Percentiles rank a stretch among this genome's conserved stretches.
These are phyloP conservation scores for Megastigmus dorsalis DNA, from an alignment of 2,888 invertebrate genomes.

Conservation along the genomic window DNA sequence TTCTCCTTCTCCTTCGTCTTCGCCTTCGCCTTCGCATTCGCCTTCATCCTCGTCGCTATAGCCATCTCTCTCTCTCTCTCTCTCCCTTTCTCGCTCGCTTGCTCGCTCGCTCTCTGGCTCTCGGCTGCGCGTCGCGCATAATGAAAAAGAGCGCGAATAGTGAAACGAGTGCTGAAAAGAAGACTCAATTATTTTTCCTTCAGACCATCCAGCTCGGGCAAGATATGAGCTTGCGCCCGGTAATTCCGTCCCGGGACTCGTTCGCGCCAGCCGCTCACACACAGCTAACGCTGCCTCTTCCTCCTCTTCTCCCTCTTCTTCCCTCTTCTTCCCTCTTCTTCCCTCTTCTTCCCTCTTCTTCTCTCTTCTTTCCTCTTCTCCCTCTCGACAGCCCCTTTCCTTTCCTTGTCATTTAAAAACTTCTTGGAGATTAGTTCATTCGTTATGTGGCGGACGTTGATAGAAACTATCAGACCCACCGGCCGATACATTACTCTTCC, in stretches of 20 bases:
- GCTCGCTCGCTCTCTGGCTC: background rate
- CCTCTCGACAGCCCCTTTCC: slow-evolving; percentile 10
- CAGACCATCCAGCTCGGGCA: slow-evolving; percentile 44
- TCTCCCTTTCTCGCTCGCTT: background rate
- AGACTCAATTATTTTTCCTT: slow-evolving; percentile 61
- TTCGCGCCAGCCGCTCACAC: slow-evolving; percentile 45
- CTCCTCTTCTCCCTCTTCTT: background rate
- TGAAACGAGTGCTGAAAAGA: slow-evolving; percentile 57
- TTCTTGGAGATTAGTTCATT: slow-evolving; percentile 57
- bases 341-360: slow-evolving; percentile 7
- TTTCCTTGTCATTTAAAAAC: slow-evolving; percentile 57
- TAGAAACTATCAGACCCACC: slow-evolving; percentile 51
- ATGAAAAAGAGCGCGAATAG: slow-evolving; percentile 63
- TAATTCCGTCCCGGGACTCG: slow-evolving; percentile 45
- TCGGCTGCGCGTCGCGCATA: slow-evolving; percentile 58
- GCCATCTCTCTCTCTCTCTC: background rate
- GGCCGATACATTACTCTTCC: slow-evolving; percentile 51
- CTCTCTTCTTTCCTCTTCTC: background rate
- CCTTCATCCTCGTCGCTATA: background rate
- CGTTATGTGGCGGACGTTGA: slow-evolving; percentile 53
- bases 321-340: background rate
- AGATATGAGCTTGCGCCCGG: slow-evolving; percentile 55
- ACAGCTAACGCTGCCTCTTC: slow-evolving; percentile 14
- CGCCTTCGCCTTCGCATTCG: slow-evolving; percentile 1
- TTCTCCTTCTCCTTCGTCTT: slow-evolving; percentile 5